These are phyloP conservation scores for Harpagifer antarcticus DNA, from an alignment of 2,797 vertebrate genomes.

Conservation along the genomic window DNA sequence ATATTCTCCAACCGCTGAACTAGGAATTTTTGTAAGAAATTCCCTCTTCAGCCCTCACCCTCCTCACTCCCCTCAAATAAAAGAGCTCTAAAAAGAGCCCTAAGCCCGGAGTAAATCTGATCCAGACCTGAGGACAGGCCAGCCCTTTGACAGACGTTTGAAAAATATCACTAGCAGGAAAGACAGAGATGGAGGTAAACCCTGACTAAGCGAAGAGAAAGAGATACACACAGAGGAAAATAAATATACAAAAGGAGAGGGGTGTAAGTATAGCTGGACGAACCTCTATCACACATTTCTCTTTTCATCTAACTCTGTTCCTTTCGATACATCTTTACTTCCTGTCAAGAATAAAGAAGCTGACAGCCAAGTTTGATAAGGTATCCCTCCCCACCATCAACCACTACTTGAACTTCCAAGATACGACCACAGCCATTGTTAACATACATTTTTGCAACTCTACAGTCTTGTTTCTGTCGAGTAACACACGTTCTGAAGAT, in stretches of 20 bases:
- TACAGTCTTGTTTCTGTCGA: constrained; percentile 11
- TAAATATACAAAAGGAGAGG: constrained; percentile 33
- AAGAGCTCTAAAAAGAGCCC: constrained; percentile 42
- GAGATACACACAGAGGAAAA: constrained; percentile 4
- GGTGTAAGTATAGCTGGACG: constrained; percentile 26
- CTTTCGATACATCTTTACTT: constrained; percentile 16
- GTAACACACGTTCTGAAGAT: neutral
- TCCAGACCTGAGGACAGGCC: constrained; percentile 50
- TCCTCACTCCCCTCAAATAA: constrained; percentile 34
- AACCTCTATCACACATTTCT: constrained; percentile 6
- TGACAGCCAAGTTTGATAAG: constrained; percentile 10
- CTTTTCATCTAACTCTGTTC: constrained; percentile 6
- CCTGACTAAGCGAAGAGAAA: constrained; percentile 32
- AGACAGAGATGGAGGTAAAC: constrained; percentile 46
- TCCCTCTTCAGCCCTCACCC: constrained; percentile 37
- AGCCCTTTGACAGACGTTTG: constrained; percentile 52
- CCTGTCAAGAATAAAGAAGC: constrained; percentile 4
- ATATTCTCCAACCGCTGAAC: constrained; percentile 45
- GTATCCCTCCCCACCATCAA: constrained; percentile 34
- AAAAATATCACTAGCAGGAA: constrained; percentile 52
- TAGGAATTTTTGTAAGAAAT: constrained; percentile 56
- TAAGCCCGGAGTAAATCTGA: constrained; percentile 52
- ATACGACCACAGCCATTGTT: constrained; percentile 12
- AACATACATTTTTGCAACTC: constrained; percentile 14
- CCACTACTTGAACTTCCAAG: constrained; percentile 43